Conservation (phyloP, 37 sponge, comb jelly and placozoan genomes). For the Aphrocallistes beatrix region DNA sequence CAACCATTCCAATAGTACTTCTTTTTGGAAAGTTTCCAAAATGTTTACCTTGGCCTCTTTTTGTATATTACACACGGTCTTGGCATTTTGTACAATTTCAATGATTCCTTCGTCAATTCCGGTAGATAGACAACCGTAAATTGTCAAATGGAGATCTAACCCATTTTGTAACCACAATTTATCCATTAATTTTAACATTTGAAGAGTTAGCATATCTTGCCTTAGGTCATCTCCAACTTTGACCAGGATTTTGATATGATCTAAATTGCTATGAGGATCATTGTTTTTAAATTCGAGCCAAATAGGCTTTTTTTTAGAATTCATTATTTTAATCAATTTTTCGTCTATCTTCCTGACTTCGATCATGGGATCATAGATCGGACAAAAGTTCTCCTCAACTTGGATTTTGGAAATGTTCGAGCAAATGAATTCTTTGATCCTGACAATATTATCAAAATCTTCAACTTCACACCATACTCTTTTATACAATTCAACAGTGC, state of each 20-base stretch:
- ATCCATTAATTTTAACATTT: slow-evolving; percentile 81
- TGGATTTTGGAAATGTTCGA: background rate
- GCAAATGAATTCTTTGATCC: background rate
- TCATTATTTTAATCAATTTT: slow-evolving; percentile 46
- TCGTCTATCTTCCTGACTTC: background rate
- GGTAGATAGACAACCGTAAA: slow-evolving; percentile 77
- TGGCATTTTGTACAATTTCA: slow-evolving; percentile 73
- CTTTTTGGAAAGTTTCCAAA: slow-evolving; percentile 2
- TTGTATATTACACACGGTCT: slow-evolving; percentile 27
- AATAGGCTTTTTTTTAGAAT: slow-evolving; percentile 81
- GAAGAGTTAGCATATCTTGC: slow-evolving; percentile 90
- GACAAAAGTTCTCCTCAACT: background rate
- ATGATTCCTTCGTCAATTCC: slow-evolving; percentile 61
- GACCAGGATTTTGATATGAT: slow-evolving; percentile 57
- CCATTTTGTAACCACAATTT: slow-evolving; percentile 44
- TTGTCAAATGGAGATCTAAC: slow-evolving; percentile 46
- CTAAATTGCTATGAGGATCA: slow-evolving; percentile 36
- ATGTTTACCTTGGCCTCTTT: background rate
- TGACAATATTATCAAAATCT: background rate
- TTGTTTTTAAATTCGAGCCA: slow-evolving; percentile 74
- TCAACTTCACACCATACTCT: background rate
- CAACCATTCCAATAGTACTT: background rate
- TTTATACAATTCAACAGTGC: background rate
- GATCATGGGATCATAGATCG: background rate
- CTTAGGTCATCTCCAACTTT: slow-evolving; percentile 83